Evolutionary conservation across 2,888 invertebrate species (phyloP), one percentile per base, ranked within the genome.

Genomic region (Cyaniris semiargus): DNA sequence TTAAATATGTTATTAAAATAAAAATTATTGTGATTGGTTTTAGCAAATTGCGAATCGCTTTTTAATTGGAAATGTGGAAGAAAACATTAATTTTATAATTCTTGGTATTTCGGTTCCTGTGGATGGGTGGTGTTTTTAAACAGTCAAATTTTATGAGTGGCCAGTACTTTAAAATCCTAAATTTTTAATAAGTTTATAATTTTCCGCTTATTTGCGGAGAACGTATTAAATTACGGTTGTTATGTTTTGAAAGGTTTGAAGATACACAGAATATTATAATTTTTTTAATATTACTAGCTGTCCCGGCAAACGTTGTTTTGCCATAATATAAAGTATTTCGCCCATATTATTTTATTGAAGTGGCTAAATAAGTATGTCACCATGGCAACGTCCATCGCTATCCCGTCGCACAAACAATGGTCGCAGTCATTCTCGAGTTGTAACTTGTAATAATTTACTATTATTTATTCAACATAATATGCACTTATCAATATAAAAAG

Each of bases 21-120:
- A 90, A 91, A 92, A 89, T 92, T 91, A 93, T 92, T 92, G 88
- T 91, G 91, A 93, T 93, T 92, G 90, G 87, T 89, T 92, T 90
- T 91, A 91, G 92, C 90, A 91, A 90, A 92, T 92, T 91, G 91
- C 89, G 87, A 90, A 93, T 90, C 89, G 90, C 87, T 84, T 88
- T 81, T 84, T 84, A 85, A 79, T 80, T 77, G 71, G 31, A 44
- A 78, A 78, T 77, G 72, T 75, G 75, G 75, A 70, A 77, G 44
- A 23, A 66, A 70, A 48, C 58, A 58, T 58, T 76, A 53, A n/a
- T 31, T 44, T 71, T 60, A 76, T 21, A 34, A 8, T 60, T 76
- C 27, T 44, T 44, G 44, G 70, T 53, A 38, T 70, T 23, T 70
- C 48, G 21, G 23, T 38, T 71, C 6, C 4, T 72, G 18, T 18